phyloP scores from a whole-genome alignment of 2,888 invertebrate species.

The Agonopterix heracliana region DNA sequence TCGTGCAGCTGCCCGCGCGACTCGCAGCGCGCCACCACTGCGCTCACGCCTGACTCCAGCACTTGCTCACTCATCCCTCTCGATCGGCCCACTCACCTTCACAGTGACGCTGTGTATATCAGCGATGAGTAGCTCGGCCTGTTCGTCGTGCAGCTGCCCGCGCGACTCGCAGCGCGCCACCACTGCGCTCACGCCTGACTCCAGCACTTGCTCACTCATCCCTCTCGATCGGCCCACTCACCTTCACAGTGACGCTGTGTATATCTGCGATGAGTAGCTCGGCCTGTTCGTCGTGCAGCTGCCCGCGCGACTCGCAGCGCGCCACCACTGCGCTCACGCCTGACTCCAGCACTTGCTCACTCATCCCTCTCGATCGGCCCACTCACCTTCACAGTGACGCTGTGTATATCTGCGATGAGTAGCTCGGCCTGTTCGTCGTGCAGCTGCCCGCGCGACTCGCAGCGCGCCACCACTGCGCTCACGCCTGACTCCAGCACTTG shows the following conservation, averaged over 20 bases:
- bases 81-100: conserved; percentile 43
- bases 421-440: conserved; percentile 69
- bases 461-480: conserved; percentile 56
- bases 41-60: conserved; percentile 60
- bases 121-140: conserved; percentile 62
- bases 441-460: conserved; percentile 64
- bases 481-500: conserved; percentile 66
- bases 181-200: conserved; percentile 60
- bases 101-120: conserved; percentile 69
- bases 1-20: conserved; percentile 65
- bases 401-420: conserved; percentile 64
- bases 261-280: conserved; percentile 66
- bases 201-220: too few species aligned
- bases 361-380: too few species aligned
- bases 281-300: conserved; percentile 67
- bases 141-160: conserved; percentile 66
- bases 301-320: conserved; percentile 63
- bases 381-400: conserved; percentile 67
- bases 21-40: conserved; percentile 64
- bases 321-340: conserved; percentile 62
- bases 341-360: too few species aligned
- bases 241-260: conserved; percentile 70
- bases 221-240: conserved; percentile 15
- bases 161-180: conserved; percentile 65
- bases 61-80: too few species aligned